These are phyloP conservation scores for Ormyrus rosae DNA, from an alignment of 2,888 invertebrate genomes.

Conservation along the genomic window DNA sequence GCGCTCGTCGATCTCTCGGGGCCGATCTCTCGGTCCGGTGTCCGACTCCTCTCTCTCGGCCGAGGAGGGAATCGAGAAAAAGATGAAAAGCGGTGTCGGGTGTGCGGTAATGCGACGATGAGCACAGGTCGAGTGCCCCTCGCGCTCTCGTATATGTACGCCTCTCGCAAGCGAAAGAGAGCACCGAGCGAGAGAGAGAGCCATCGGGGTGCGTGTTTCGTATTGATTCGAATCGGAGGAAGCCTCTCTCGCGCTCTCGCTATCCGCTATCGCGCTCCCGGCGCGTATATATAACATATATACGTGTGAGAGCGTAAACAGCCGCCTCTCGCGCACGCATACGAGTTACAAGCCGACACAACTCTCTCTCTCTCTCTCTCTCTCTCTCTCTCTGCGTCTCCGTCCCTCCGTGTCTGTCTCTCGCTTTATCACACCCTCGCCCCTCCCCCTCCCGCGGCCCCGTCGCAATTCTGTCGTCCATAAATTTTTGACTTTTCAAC, in stretches of 20 bases:
- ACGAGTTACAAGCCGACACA: not conserved
- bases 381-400: not conserved
- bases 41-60: too few species aligned
- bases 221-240: constrained; percentile 72
- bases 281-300: not conserved
- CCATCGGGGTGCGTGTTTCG: constrained; percentile 64
- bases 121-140: too few species aligned
- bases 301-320: not conserved
- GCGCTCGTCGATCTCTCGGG: too few species aligned
- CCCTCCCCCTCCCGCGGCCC: not conserved
- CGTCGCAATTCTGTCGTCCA: constrained; percentile 4
- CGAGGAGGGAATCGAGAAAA: too few species aligned
- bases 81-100: too few species aligned
- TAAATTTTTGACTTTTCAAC: constrained; percentile 25
- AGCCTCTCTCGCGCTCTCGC: constrained; percentile 67
- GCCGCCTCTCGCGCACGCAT: not conserved
- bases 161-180: too few species aligned
- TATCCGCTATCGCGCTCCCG: not conserved
- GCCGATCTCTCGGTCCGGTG: too few species aligned
- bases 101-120: too few species aligned
- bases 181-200: constrained; percentile 11
- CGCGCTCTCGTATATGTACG: too few species aligned
- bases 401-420: not conserved
- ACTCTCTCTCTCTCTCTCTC: constrained; percentile 14
- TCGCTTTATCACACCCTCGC: constrained; percentile 2